Evolutionary conservation across 2,888 invertebrate genomes (phyloP).

Genomic region (Rhingia campestris): DNA sequence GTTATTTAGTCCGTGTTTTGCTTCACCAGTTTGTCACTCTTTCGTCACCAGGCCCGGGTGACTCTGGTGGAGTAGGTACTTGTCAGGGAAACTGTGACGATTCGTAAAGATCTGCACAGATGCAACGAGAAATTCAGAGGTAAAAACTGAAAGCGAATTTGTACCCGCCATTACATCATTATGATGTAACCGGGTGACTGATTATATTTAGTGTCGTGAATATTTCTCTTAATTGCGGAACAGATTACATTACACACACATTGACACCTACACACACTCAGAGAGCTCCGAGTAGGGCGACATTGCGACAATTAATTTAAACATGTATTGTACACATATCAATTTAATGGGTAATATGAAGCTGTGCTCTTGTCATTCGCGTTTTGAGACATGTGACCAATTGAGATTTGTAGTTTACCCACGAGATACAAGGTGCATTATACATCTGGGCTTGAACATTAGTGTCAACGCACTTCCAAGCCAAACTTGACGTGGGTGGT

Average conservation of each 20-base stretch:
- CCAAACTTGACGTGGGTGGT: too few relatives aligned
- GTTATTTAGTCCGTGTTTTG: slow-evolving; percentile 21
- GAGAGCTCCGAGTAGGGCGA: too few relatives aligned
- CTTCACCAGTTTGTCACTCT: slow-evolving; percentile 58
- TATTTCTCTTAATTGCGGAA: slow-evolving; percentile 23
- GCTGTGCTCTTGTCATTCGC: too few relatives aligned
- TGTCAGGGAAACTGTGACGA: slow-evolving; percentile 53
- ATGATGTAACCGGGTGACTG: slow-evolving; percentile 40
- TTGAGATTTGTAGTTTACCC: too few relatives aligned
- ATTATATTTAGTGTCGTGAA: slow-evolving; percentile 32
- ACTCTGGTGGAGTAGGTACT: background rate
- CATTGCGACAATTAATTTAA: too few relatives aligned
- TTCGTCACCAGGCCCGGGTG: slow-evolving; percentile 43
- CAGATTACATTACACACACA: slow-evolving; percentile 8
- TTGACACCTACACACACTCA: too few relatives aligned
- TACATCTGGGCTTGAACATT: too few relatives aligned
- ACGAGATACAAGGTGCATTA: too few relatives aligned
- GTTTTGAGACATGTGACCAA: too few relatives aligned
- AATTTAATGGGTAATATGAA: too few relatives aligned
- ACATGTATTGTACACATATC: too few relatives aligned
- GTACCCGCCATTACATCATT: slow-evolving; percentile 20
- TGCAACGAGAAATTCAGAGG: slow-evolving; percentile 13
- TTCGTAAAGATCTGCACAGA: slow-evolving; percentile 36
- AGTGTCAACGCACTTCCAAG: too few relatives aligned
- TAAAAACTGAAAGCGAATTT: slow-evolving; percentile 16